A percentile compares a stretch with the other conserved stretches of the same genome.
These are phyloP conservation scores for Bubo scandiacus DNA, from an alignment of 2,113 vertebrate species.

Conservation along the genomic window DNA sequence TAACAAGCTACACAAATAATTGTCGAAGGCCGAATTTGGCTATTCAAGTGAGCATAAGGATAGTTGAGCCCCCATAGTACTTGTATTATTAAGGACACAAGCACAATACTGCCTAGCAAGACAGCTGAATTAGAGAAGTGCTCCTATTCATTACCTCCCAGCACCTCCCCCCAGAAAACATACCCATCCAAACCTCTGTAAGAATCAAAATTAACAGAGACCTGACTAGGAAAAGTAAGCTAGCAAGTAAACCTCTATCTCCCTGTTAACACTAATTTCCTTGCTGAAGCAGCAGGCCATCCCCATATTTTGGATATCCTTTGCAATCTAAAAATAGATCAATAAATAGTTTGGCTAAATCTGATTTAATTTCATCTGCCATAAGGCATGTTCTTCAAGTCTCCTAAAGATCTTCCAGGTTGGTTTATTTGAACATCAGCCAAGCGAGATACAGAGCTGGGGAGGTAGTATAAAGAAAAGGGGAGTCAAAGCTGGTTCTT, in stretches of 20 bases:
- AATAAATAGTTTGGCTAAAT: neutral
- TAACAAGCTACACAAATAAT: neutral
- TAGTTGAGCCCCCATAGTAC: neutral
- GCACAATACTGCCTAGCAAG: neutral
- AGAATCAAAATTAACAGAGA: neutral
- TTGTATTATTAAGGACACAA: neutral
- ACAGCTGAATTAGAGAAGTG: neutral
- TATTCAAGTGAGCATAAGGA: neutral
- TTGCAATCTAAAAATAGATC: slow-evolving; percentile 8
- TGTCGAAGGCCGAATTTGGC: slow-evolving; percentile 5
- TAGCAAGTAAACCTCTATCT: neutral
- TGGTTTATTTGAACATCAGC: neutral
- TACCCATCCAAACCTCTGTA: neutral
- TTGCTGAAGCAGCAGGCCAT: neutral
- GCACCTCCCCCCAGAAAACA: neutral
- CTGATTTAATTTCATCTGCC: neutral
- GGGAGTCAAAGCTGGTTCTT: neutral
- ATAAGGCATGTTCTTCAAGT: neutral
- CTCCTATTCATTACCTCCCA: neutral
- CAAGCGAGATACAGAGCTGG: neutral
- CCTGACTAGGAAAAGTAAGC: neutral
- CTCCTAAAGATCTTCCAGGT: neutral
- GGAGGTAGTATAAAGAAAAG: neutral
- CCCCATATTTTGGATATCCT: neutral
- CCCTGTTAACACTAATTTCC: neutral